These are phyloP conservation scores for Microplitis deprimator DNA, from an alignment of 2,888 invertebrate genomes.

Conservation along the genomic window DNA sequence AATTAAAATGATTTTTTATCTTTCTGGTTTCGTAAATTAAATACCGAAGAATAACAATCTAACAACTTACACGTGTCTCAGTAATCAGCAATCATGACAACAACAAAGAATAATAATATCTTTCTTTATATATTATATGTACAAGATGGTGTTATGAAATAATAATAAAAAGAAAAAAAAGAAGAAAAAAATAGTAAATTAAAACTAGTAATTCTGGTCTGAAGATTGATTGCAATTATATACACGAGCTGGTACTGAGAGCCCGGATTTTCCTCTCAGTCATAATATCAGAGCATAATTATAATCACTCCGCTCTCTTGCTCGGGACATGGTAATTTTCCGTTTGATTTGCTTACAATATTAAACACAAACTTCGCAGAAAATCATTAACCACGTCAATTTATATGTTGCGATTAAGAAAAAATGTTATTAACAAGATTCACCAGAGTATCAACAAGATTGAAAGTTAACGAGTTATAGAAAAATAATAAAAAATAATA, in stretches of 20 bases:
- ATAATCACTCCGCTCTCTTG: not conserved
- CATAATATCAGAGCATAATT: constrained; percentile 1
- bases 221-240: not conserved
- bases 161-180: not conserved
- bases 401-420: not conserved
- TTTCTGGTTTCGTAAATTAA: no score
- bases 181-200: not conserved
- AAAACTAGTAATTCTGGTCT: constrained; percentile 1
- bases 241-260: not conserved
- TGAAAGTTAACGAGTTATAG: not conserved
- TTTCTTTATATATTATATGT: not conserved
- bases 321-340: not conserved
- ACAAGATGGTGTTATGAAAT: not conserved
- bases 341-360: constrained; percentile 1
- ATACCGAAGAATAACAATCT: no score
- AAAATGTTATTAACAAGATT: not conserved
- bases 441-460: not conserved
- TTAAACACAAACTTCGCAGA: not conserved
- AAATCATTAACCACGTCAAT: not conserved
- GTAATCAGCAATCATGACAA: no score
- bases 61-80: no score
- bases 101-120: no score
- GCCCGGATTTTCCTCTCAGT: not conserved
- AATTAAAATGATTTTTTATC: no score
- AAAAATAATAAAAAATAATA: not conserved